Conservation (phyloP, 2,888 invertebrate species). For the Ceramica pisi region DNA sequence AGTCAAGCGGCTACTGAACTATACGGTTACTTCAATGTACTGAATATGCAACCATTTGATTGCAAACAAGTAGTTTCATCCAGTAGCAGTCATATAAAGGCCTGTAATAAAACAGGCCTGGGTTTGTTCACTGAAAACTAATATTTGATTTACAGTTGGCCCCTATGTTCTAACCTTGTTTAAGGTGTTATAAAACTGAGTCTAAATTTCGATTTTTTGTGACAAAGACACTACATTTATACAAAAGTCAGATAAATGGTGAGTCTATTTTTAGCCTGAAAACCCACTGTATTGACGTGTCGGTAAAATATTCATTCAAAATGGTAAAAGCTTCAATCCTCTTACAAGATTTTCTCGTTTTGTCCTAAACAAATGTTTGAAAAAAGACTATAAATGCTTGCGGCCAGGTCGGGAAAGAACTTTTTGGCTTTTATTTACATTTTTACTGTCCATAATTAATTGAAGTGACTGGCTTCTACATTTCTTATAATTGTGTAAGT, state of each 20-base stretch:
- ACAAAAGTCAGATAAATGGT: neutral
- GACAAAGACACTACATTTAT: neutral
- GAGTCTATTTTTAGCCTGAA: constrained; percentile 11
- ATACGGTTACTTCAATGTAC: too few species aligned
- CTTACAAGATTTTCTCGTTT: constrained; percentile 60
- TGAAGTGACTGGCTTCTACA: neutral
- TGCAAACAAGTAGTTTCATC: neutral
- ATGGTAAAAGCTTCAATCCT: constrained; percentile 52
- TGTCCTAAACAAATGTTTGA: constrained; percentile 71
- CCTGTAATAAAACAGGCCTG: neutral
- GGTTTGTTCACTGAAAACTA: neutral
- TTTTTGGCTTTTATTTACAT: neutral
- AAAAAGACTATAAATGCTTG: constrained; percentile 50
- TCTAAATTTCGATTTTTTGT: neutral
- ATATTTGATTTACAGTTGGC: neutral
- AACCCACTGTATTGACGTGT: constrained; percentile 11
- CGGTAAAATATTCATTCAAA: constrained; percentile 45
- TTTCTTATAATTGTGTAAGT: neutral
- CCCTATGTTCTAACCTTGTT: neutral
- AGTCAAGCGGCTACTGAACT: too few species aligned
- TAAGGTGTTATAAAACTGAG: neutral
- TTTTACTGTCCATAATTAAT: neutral
- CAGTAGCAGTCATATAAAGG: too few species aligned
- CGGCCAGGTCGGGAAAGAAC: neutral
- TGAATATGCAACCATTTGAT: neutral